These are phyloP conservation scores for Augochlora pura DNA, from an alignment of 1,140 invertebrate species.

Conservation along the genomic window DNA sequence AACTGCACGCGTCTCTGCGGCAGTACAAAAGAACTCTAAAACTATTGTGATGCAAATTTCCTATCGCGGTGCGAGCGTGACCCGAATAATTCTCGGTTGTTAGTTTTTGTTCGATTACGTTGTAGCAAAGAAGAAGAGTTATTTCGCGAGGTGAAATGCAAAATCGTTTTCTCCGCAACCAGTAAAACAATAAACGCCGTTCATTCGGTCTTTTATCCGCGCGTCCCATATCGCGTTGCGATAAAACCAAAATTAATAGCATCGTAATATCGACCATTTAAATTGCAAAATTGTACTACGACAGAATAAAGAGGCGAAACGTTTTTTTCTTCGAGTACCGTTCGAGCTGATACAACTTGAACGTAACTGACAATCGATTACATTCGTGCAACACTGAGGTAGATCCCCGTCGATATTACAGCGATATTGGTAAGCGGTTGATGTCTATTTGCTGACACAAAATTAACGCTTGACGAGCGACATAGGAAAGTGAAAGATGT, in stretches of 20 bases:
- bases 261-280: not conserved
- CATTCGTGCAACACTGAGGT: not conserved
- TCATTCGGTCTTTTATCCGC: not conserved
- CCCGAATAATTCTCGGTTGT: not conserved
- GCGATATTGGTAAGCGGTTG: not conserved
- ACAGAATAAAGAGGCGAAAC: not conserved
- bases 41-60: not conserved
- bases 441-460: constrained; percentile 7
- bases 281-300: constrained; percentile 14
- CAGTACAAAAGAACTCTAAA: not conserved
- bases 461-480: constrained; percentile 4
- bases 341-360: constrained; percentile 4
- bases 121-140: not conserved
- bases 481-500: not conserved
- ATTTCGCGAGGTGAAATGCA: not conserved
- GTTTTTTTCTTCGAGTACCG: not conserved
- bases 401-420: not conserved
- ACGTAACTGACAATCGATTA: not conserved
- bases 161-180: not conserved
- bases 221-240: not conserved
- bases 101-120: not conserved
- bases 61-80: not conserved
- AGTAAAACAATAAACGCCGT: constrained; percentile 2
- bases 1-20: not conserved
- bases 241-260: constrained; percentile 22